Conservation (phyloP, 2,888 invertebrate genomes). For the Lepidochrysops patricia region DNA sequence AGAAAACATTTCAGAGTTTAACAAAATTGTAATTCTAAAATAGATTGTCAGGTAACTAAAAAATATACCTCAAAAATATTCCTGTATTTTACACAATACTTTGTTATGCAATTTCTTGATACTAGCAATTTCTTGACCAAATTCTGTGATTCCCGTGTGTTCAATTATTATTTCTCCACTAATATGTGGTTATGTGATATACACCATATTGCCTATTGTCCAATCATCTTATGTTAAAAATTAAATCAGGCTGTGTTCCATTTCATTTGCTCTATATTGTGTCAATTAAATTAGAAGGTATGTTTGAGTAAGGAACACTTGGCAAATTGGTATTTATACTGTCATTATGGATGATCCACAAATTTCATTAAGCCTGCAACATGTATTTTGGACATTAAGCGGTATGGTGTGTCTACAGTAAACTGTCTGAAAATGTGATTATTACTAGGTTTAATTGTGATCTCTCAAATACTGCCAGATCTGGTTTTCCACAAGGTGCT, state of each 20-base stretch:
- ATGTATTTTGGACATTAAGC: too few relatives aligned
- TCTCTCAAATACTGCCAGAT: not conserved
- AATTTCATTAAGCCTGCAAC: too few relatives aligned
- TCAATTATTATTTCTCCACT: not conserved
- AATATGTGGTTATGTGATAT: too few relatives aligned
- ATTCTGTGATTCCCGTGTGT: constrained; percentile 4
- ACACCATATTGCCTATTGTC: too few relatives aligned
- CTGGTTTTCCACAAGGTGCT: not conserved
- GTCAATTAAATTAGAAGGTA: too few relatives aligned
- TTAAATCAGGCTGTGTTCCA: too few relatives aligned
- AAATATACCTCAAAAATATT: not conserved
- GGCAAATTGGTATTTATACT: too few relatives aligned
- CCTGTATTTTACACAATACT: not conserved
- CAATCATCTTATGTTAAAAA: too few relatives aligned
- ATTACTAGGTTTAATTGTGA: not conserved
- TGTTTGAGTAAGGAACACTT: too few relatives aligned
- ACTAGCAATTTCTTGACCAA: not conserved
- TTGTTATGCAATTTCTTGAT: not conserved
- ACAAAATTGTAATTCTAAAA: not conserved
- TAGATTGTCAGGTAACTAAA: not conserved
- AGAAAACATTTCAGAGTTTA: not conserved
- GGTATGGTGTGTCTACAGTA: too few relatives aligned
- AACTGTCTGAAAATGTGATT: not conserved
- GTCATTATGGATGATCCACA: too few relatives aligned
- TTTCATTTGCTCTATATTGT: too few relatives aligned